Conservation (phyloP, 2,113 vertebrate genomes). For the Oncorhynchus mykiss region DNA sequence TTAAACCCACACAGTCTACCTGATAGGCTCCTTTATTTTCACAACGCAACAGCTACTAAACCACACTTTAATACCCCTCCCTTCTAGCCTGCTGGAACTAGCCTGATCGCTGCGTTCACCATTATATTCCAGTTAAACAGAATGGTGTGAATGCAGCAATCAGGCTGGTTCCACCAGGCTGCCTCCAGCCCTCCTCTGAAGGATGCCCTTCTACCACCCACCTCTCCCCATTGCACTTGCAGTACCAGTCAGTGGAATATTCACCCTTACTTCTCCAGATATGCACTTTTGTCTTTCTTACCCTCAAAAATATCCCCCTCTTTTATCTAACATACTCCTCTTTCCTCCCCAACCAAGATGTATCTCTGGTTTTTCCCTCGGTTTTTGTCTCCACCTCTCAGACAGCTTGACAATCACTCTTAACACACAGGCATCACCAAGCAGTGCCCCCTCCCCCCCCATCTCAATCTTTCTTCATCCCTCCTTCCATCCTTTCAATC, state of each 20-base stretch:
- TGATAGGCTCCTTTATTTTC: constrained; percentile 24
- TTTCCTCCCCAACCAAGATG: constrained; percentile 12
- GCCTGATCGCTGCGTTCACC: no score
- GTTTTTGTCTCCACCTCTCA: constrained; percentile 14
- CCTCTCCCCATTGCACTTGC: constrained; percentile 48
- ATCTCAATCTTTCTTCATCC: constrained; percentile 28
- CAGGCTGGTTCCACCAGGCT: no score
- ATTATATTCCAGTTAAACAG: no score
- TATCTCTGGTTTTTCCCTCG: constrained; percentile 22
- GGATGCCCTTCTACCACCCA: constrained; percentile 21
- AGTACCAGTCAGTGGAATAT: constrained; percentile 35
- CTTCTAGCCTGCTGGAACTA: constrained; percentile 16
- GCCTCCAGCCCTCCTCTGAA: no score
- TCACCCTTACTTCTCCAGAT: constrained; percentile 31
- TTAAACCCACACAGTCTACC: constrained; percentile 40
- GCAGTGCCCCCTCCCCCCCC: constrained; percentile 17
- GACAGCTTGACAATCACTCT: constrained; percentile 35
- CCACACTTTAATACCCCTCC: constrained; percentile 55
- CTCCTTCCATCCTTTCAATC: constrained; percentile 40
- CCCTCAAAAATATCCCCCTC: constrained; percentile 37
- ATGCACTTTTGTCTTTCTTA: constrained; percentile 30
- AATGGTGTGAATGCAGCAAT: no score
- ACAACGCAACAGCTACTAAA: constrained; percentile 60
- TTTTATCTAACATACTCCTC: constrained; percentile 26
- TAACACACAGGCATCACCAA: constrained; percentile 42